Evolutionary conservation across 2,113 vertebrate species (phyloP).

Genomic region (Oenanthe oenanthe): DNA sequence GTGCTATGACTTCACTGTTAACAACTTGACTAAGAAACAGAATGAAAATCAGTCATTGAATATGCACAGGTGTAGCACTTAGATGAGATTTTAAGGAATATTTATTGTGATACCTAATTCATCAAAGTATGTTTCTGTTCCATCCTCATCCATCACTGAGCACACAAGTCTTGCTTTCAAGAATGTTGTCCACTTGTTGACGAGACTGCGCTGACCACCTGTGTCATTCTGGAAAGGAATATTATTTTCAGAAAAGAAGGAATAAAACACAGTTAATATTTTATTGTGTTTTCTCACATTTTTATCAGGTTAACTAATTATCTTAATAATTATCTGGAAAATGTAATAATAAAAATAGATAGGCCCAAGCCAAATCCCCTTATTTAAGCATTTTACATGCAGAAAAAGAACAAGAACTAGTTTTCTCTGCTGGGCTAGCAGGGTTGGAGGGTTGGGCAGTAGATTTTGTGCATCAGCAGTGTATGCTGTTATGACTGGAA

Average conservation of each 20-base stretch:
- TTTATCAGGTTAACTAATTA: background rate
- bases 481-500: background rate
- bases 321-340: background rate
- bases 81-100: background rate
- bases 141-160: conserved; percentile 94
- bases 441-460: background rate
- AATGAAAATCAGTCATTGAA: background rate
- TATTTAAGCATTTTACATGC: background rate
- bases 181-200: conserved; percentile 99
- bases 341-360: background rate
- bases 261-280: background rate
- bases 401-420: background rate
- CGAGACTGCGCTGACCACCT: conserved; percentile 95
- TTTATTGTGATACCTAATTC: conserved; percentile 84
- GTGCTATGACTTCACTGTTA: background rate
- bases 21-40: background rate
- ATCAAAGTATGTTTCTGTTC: conserved; percentile 95
- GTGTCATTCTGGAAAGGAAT: conserved; percentile 87
- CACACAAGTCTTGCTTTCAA: conserved; percentile 95
- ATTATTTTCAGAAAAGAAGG: conserved; percentile 34
- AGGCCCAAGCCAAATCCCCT: background rate
- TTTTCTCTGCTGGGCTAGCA: background rate
- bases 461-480: background rate
- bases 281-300: background rate
- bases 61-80: background rate